Percentiles rank a stretch among this genome's conserved stretches.
phyloP scores from a whole-genome alignment of 2,888 invertebrate species.

The Flexamia atlantica region DNA sequence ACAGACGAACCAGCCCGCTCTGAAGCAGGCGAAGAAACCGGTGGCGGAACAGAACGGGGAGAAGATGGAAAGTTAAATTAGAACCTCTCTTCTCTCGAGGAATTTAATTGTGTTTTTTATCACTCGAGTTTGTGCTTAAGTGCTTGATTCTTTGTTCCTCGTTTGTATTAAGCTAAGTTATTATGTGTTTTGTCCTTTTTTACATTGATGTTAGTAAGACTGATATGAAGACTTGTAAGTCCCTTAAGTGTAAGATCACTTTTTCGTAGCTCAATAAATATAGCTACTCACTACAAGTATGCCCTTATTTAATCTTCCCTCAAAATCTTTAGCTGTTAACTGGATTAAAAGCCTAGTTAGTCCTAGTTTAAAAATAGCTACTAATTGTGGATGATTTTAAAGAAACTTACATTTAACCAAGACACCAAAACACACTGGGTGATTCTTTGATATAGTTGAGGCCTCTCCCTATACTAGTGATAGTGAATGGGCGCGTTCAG shows the following conservation, averaged over 20 bases:
- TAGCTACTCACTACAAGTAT: not conserved
- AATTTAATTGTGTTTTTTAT: not conserved
- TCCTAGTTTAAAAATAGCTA: no score
- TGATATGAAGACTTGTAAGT: not conserved
- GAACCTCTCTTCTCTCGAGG: not conserved
- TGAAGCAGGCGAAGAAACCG: constrained; percentile 60
- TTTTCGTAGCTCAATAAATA: not conserved
- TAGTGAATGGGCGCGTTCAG: no score
- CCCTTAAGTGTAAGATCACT: not conserved
- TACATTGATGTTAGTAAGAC: not conserved
- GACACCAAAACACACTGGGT: no score
- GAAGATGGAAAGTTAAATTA: constrained; percentile 17
- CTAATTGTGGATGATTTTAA: no score
- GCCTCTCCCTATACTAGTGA: no score
- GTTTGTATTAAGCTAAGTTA: constrained; percentile 6
- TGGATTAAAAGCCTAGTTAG: no score
- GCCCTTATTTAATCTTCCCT: no score
- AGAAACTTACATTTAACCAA: no score
- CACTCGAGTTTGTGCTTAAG: not conserved
- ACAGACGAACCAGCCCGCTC: constrained; percentile 69
- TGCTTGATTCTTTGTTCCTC: not conserved
- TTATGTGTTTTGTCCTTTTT: not conserved
- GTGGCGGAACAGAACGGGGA: constrained; percentile 5
- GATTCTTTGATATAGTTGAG: no score
- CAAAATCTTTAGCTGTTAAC: no score